These are phyloP conservation scores for Trematomus bernacchii DNA, from an alignment of 2,797 vertebrate genomes.

Conservation along the genomic window DNA sequence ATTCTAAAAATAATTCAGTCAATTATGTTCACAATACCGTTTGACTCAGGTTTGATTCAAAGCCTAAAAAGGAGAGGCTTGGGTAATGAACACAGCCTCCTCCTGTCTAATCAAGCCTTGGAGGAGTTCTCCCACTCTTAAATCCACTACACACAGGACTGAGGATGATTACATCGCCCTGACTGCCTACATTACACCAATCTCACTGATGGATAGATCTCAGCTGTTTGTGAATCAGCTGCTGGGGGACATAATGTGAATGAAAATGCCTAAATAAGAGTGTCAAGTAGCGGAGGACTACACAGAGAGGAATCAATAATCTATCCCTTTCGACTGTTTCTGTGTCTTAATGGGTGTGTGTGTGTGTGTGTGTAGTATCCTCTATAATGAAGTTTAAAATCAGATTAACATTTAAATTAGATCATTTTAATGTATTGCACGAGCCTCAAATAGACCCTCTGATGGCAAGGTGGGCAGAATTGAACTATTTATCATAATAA, in stretches of 20 bases:
- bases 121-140: constrained; percentile 38
- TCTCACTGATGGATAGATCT: constrained; percentile 51
- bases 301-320: constrained; percentile 56
- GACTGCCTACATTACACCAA: constrained; percentile 10
- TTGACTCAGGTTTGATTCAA: constrained; percentile 22
- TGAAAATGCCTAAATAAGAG: constrained; percentile 37
- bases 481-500: background rate
- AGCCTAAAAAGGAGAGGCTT: constrained; percentile 25
- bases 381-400: background rate
- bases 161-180: constrained; percentile 42
- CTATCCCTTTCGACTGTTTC: constrained; percentile 37
- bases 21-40: constrained; percentile 38
- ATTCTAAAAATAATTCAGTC: constrained; percentile 42
- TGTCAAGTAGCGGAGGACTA: constrained; percentile 2
- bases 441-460: background rate
- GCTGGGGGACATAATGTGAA: constrained; percentile 25
- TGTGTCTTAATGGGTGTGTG: constrained; percentile 1
- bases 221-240: constrained; percentile 14
- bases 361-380: background rate
- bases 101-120: constrained; percentile 49
- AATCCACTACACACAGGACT: constrained; percentile 12
- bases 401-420: constrained; percentile 4
- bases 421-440: background rate
- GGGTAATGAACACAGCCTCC: constrained; percentile 57
- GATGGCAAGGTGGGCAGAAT: background rate